A percentile compares a stretch with the other conserved stretches of the same genome.
Evolutionary conservation across 2,113 vertebrate genomes (phyloP).

Genomic region (Leucosticte australis): DNA sequence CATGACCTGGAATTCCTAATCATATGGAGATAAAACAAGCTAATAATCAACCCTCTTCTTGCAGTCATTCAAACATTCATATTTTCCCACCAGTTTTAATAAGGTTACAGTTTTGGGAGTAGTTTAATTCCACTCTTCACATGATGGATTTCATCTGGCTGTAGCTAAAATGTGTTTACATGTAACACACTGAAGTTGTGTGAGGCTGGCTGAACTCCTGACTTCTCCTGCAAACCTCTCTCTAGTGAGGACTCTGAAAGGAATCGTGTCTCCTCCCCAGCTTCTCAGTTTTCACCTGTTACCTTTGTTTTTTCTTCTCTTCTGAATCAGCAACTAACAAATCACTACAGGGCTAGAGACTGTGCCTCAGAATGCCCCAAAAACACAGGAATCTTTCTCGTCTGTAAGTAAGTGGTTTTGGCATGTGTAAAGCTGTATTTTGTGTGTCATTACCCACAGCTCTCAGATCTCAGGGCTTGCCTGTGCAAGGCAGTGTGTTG

Average conservation of each 20-base stretch:
- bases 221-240: not conserved
- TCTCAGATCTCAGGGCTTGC: not conserved
- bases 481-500: slow-evolving; percentile 2
- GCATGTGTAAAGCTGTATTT: not conserved
- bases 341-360: not conserved
- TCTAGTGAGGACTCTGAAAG: not conserved
- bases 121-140: not conserved
- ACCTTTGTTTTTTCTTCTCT: not conserved
- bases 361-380: not conserved
- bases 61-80: slow-evolving; percentile 27
- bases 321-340: not conserved
- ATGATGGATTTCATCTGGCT: slow-evolving; percentile 17
- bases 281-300: not conserved
- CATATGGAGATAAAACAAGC: slow-evolving; percentile 52
- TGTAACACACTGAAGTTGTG: not conserved
- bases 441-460: slow-evolving; percentile 10
- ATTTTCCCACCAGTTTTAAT: not conserved
- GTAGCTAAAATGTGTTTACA: not conserved
- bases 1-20: slow-evolving; percentile 35
- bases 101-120: not conserved
- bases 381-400: not conserved
- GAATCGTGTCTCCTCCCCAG: fast-evolving
- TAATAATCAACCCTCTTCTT: slow-evolving; percentile 56
- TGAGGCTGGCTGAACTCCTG: not conserved
- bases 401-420: slow-evolving; percentile 26